Conservation (phyloP, 2,113 vertebrate genomes). For the Glaucomys volans region DNA sequence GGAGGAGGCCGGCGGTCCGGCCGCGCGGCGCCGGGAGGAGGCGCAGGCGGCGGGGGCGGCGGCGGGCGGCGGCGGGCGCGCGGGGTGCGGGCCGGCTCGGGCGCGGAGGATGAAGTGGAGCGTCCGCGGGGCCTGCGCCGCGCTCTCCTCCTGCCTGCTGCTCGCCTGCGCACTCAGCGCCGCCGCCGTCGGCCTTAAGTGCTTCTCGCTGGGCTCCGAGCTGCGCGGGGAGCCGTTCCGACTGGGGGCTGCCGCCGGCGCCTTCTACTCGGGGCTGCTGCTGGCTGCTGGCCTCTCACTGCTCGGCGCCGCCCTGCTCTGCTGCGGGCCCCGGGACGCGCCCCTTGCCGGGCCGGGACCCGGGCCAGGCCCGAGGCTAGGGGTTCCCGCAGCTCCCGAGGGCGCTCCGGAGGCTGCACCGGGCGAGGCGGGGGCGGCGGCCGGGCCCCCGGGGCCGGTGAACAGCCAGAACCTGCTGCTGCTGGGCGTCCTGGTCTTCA, state of each 20-base stretch:
- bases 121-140: conserved; percentile 96
- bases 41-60: conserved; percentile 92
- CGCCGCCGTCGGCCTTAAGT: conserved; percentile 95
- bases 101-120: conserved; percentile 98
- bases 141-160: conserved; percentile 95
- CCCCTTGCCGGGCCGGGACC: conserved; percentile 66
- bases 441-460: conserved; percentile 86
- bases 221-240: conserved; percentile 95
- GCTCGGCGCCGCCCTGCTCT: conserved; percentile 92
- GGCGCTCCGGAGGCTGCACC: not conserved
- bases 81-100: conserved; percentile 92
- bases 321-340: conserved; percentile 87
- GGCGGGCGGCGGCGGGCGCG: conserved; percentile 90
- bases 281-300: conserved; percentile 92
- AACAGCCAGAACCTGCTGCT: conserved; percentile 94
- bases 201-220: conserved; percentile 93
- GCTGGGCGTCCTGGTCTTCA: conserved; percentile 93
- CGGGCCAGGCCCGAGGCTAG: conserved; percentile 57
- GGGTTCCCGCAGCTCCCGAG: conserved; percentile 81
- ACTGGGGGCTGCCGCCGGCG: conserved; percentile 92
- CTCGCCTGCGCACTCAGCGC: conserved; percentile 96
- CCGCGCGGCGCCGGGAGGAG: conserved; percentile 89
- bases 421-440: conserved; percentile 62
- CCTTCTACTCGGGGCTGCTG: conserved; percentile 96
- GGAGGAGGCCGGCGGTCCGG: conserved; percentile 88